Conservation (phyloP, 2,113 vertebrate genomes). For the Cynoglossus semilaevis region DNA sequence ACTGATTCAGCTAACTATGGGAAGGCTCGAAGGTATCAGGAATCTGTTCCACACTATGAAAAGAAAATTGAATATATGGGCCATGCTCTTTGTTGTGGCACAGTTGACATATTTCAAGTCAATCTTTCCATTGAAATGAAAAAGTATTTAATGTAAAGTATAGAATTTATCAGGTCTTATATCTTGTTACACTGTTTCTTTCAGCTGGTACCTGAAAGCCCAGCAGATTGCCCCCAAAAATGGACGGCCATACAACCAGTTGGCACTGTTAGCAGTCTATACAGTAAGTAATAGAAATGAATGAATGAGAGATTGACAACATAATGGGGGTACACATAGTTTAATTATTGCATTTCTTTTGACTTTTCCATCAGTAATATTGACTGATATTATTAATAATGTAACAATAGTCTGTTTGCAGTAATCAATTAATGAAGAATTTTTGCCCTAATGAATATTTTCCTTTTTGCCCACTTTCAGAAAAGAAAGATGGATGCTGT, state of each 20-base stretch:
- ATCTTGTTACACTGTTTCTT: background rate
- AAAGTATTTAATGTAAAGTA: too few relatives aligned
- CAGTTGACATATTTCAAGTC: too few relatives aligned
- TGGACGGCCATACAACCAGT: constrained; percentile 94
- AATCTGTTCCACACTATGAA: background rate
- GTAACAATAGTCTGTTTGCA: too few relatives aligned
- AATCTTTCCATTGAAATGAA: too few relatives aligned
- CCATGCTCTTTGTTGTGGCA: too few relatives aligned
- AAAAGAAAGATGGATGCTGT: constrained; percentile 97
- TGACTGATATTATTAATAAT: too few relatives aligned
- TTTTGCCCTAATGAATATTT: constrained; percentile 2
- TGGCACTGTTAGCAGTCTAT: constrained; percentile 94
- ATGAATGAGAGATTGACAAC: too few relatives aligned
- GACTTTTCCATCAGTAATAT: background rate
- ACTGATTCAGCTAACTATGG: constrained; percentile 94
- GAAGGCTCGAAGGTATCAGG: constrained; percentile 91
- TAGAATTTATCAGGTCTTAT: background rate
- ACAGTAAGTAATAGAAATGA: constrained; percentile 81
- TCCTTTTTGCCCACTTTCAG: constrained; percentile 65
- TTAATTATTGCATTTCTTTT: background rate
- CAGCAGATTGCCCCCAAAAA: constrained; percentile 99
- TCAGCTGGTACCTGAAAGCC: constrained; percentile 97
- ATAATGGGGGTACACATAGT: too few relatives aligned
- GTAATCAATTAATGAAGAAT: background rate
- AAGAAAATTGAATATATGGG: too few relatives aligned